Evolutionary conservation across 1,140 invertebrate genomes (phyloP), one percentile per base, ranked within the genome.

Genomic region (Oedothorax gibbosus): DNA sequence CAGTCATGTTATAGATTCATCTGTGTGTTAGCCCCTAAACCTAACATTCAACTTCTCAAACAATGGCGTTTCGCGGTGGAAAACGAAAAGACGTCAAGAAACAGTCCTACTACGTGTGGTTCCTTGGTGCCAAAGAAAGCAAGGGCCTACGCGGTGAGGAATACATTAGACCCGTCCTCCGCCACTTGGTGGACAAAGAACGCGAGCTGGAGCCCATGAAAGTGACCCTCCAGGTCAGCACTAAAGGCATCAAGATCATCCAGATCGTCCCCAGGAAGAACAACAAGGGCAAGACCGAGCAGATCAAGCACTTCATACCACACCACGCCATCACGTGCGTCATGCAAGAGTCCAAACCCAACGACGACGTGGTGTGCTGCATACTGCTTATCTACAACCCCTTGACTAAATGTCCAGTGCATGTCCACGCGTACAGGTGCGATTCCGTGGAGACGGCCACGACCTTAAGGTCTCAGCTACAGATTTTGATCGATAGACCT

Each of bases 21-120:
- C 35, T 35, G 35, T 2, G 35, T 35, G 35, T 35, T 35, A 35
- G 35, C 35, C 35, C 35, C 5, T 35, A 35, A 35, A 35, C 5
- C 35, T 35, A 35, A 35, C 35, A 35, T 35, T 35, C 2, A 35
- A 35, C 57, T 60, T 60, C n/a, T 60, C 12, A 21, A 14, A 76
- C 0, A 65, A 88, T 88, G 87, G 86, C 86, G 72, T 88, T 88
- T 60, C 78, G 85, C 14, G 80, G 72, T 15, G 80, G 80, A 8
- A 86, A 86, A 64, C 65, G 81, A 18, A 88, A 87, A 89, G 96
- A 96, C 89, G 94, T 97, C 87, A 97, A 97, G 91, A 98, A 98
- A 90, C 95, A 96, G 68, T 98, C 97, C 54, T 99, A 98, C 91
- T 99, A 99, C 91, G 97, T 99, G 68, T 98, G 97, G 95, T 99